These are phyloP conservation scores for Pogonomyrmex californicus DNA, from an alignment of 1,140 invertebrate species.

Conservation along the genomic window DNA sequence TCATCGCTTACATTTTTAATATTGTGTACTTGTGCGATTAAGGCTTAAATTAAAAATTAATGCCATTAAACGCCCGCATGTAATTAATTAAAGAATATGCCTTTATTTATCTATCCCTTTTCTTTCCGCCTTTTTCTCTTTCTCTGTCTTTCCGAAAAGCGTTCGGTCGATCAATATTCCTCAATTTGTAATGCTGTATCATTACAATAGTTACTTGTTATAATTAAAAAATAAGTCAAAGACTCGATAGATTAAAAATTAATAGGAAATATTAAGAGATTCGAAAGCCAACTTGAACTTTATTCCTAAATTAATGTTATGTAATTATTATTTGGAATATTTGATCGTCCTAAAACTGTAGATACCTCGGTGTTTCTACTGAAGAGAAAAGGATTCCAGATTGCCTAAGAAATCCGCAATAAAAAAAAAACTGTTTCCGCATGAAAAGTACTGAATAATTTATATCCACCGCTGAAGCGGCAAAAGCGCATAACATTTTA, in stretches of 20 bases:
- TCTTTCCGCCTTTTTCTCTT: not conserved
- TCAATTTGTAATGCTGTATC: too few relatives aligned
- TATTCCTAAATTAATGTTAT: not conserved
- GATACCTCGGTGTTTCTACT: not conserved
- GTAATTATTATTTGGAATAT: not conserved
- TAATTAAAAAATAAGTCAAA: too few relatives aligned
- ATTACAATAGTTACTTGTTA: constrained; percentile 10
- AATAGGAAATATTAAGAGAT: too few relatives aligned
- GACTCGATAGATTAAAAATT: too few relatives aligned
- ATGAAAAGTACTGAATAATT: constrained; percentile 14
- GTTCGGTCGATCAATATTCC: not conserved
- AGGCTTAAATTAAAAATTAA: constrained; percentile 19
- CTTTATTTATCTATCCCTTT: too few relatives aligned
- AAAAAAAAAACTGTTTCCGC: not conserved
- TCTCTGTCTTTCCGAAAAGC: not conserved
- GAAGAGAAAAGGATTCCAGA: constrained; percentile 2
- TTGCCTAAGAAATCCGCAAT: not conserved
- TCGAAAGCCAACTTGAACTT: not conserved
- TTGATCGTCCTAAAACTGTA: not conserved
- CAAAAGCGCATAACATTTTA: constrained; percentile 1
- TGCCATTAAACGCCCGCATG: not conserved
- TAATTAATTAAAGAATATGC: not conserved
- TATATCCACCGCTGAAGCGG: constrained; percentile 6
- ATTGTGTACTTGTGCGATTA: constrained; percentile 5
- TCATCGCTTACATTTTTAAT: constrained; percentile 1